Evolutionary conservation across 2,888 invertebrate genomes (phyloP).

Genomic region (Creontiades dilutus): DNA sequence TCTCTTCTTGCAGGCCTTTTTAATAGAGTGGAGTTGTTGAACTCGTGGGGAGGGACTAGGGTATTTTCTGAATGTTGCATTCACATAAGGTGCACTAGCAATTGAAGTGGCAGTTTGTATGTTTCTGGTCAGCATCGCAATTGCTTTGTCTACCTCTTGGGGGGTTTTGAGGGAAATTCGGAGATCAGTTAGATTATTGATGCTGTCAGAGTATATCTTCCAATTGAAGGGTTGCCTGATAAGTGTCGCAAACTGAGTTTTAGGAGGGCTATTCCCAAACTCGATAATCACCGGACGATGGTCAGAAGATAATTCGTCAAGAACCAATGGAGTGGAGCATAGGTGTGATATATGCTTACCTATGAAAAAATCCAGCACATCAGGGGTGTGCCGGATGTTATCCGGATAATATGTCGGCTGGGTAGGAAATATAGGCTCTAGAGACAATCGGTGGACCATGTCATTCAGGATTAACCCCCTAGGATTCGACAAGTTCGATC

Average conservation of each 20-base stretch:
- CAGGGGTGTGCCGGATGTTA: background rate
- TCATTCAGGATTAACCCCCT: background rate
- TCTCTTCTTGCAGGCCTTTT: background rate
- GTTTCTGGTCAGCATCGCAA: too few relatives aligned
- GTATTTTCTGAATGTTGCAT: too few relatives aligned
- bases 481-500: conserved; percentile 14
- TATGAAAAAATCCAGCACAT: conserved; percentile 44
- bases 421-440: background rate
- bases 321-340: background rate
- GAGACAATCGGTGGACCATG: background rate
- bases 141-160: too few relatives aligned
- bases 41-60: too few relatives aligned
- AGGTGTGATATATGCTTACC: background rate
- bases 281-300: background rate
- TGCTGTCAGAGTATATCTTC: too few relatives aligned
- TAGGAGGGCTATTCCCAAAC: too few relatives aligned
- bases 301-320: conserved; percentile 36
- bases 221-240: too few relatives aligned
- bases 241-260: too few relatives aligned
- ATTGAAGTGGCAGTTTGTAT: background rate
- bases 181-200: background rate
- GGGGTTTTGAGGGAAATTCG: background rate
- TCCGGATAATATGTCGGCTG: conserved; percentile 37
- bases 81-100: too few relatives aligned
- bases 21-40: too few relatives aligned